These are phyloP conservation scores for Drosophila falleni DNA, from an alignment of 2,888 invertebrate species.

Conservation along the genomic window DNA sequence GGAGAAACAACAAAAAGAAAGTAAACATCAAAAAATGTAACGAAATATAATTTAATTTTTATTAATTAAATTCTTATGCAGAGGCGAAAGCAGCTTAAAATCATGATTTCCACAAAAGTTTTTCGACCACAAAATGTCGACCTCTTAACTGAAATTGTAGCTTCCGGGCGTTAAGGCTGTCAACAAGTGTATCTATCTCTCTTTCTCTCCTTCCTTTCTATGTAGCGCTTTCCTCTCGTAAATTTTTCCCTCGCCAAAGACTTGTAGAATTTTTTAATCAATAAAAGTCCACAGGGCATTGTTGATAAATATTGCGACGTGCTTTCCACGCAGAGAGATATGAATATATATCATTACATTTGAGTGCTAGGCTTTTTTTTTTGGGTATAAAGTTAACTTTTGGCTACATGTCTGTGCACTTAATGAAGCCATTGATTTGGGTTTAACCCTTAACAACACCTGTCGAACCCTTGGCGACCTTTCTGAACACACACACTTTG, in stretches of 20 bases:
- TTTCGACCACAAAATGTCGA: conserved; percentile 47
- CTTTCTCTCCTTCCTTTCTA: neutral
- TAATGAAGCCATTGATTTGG: conserved; percentile 69
- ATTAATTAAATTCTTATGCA: conserved; percentile 70
- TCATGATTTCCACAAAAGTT: conserved; percentile 42
- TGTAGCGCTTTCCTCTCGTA: neutral
- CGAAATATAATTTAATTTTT: conserved; percentile 54
- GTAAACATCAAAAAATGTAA: conserved; percentile 27
- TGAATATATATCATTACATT: conserved; percentile 61
- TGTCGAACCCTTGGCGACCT: conserved; percentile 45
- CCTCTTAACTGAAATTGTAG: conserved; percentile 65
- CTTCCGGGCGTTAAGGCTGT: conserved; percentile 55
- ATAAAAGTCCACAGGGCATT: conserved; percentile 66
- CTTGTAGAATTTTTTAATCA: conserved; percentile 71
- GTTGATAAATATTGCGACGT: conserved; percentile 69
- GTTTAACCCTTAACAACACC: conserved; percentile 33
- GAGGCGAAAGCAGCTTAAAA: conserved; percentile 70
- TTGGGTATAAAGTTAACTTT: conserved; percentile 1
- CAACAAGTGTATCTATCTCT: conserved; percentile 62
- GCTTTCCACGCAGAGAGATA: conserved; percentile 39
- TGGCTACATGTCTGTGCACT: conserved; percentile 19
- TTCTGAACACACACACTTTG: neutral
- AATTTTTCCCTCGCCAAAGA: conserved; percentile 4
- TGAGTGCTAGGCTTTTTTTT: conserved; percentile 14
- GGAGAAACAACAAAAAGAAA: conserved; percentile 29